Conservation (phyloP, 2,888 invertebrate species). For the Melanostoma scalare region DNA sequence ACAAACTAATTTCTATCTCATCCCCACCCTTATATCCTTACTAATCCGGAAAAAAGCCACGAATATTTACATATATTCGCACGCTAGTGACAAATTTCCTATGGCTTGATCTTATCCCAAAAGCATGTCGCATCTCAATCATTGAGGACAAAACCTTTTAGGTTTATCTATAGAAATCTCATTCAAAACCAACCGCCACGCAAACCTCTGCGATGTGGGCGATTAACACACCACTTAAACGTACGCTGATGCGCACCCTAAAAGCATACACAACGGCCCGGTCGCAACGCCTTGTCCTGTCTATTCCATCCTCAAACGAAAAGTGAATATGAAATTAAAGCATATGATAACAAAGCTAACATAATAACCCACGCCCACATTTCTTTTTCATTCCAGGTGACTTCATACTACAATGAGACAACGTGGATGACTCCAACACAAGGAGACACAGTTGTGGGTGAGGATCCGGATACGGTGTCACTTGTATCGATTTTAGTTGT, state of each 20-base stretch:
- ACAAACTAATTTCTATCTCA: neutral
- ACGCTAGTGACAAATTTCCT: slow-evolving; percentile 2
- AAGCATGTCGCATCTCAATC: slow-evolving; percentile 21
- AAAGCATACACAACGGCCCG: neutral
- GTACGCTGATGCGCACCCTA: slow-evolving; percentile 24
- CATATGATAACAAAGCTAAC: slow-evolving; percentile 25
- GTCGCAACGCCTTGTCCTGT: neutral
- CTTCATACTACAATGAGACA: slow-evolving; percentile 81
- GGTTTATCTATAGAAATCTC: slow-evolving; percentile 27
- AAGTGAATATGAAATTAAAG: slow-evolving; percentile 42
- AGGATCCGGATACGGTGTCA: slow-evolving; percentile 89
- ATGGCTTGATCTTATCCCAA: slow-evolving; percentile 24
- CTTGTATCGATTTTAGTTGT: slow-evolving; percentile 91
- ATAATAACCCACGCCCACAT: slow-evolving; percentile 33
- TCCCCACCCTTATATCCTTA: neutral
- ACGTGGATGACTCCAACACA: slow-evolving; percentile 81
- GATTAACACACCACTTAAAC: slow-evolving; percentile 20
- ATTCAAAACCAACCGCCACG: slow-evolving; percentile 8
- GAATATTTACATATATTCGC: too few relatives aligned
- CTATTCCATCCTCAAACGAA: neutral
- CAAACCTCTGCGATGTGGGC: slow-evolving; percentile 1
- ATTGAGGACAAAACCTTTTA: slow-evolving; percentile 8
- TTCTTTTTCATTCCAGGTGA: slow-evolving; percentile 78
- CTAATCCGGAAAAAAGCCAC: neutral
- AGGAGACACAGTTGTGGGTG: slow-evolving; percentile 83